Evolutionary conservation across 1,140 invertebrate genomes (phyloP).

Genomic region (Prorops nasuta): DNA sequence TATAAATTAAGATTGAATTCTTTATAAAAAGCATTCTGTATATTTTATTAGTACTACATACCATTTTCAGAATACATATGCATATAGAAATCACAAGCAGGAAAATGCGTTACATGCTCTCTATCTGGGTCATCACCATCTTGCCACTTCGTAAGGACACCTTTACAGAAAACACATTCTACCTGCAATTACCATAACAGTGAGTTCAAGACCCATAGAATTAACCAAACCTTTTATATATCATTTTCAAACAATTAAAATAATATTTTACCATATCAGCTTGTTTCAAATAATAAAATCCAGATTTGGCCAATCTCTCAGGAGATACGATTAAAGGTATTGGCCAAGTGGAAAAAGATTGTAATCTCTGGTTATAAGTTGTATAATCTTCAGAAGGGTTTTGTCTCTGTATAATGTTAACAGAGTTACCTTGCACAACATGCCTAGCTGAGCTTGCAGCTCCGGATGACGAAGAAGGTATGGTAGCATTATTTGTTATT

Average conservation of each 20-base stretch:
- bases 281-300: slow-evolving; percentile 73
- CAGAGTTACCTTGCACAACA: not conserved
- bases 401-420: not conserved
- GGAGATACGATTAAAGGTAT: slow-evolving; percentile 61
- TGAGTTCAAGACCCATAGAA: too few relatives aligned
- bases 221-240: too few relatives aligned
- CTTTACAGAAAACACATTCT: slow-evolving; percentile 80
- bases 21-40: not conserved
- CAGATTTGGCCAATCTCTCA: slow-evolving; percentile 73
- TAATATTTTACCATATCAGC: slow-evolving; percentile 54
- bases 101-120: slow-evolving; percentile 73
- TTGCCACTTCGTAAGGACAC: slow-evolving; percentile 71
- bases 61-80: slow-evolving; percentile 41
- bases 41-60: slow-evolving; percentile 17
- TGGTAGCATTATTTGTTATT: not conserved
- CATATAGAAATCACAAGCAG: slow-evolving; percentile 65
- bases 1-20: not conserved
- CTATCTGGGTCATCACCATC: slow-evolving; percentile 69
- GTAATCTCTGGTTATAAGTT: slow-evolving; percentile 56
- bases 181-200: slow-evolving; percentile 58
- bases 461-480: slow-evolving; percentile 10
- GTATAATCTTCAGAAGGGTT: slow-evolving; percentile 37
- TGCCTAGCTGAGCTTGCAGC: not conserved
- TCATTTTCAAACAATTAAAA: not conserved
- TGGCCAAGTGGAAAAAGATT: slow-evolving; percentile 68